Evolutionary conservation across 2,113 vertebrate genomes (phyloP).

Genomic region (Brachyhypopomus occidentalis): DNA sequence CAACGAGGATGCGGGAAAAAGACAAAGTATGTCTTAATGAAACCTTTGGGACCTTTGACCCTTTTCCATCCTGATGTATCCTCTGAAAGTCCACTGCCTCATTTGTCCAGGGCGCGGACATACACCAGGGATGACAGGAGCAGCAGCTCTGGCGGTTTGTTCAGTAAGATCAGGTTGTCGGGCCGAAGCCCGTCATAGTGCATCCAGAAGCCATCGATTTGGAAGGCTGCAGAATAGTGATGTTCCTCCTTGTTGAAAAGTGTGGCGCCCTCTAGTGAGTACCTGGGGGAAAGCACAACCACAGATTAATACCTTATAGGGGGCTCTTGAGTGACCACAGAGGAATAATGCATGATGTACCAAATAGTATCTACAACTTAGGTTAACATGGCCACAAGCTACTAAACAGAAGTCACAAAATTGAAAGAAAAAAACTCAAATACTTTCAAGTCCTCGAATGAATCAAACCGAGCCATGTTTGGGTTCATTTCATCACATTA

Average conservation of each 20-base stretch:
- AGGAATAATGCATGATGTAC: too few relatives aligned
- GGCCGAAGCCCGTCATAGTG: conserved; percentile 83
- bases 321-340: background rate
- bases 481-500: too few relatives aligned
- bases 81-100: conserved; percentile 36
- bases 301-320: background rate
- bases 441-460: too few relatives aligned
- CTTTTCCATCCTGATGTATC: background rate
- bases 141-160: conserved; percentile 84
- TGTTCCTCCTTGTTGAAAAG: conserved; percentile 88
- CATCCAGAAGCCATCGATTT: conserved; percentile 84
- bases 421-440: too few relatives aligned
- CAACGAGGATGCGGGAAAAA: background rate
- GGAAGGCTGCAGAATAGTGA: conserved; percentile 87
- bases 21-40: too few relatives aligned
- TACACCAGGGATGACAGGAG: conserved; percentile 85
- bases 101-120: conserved; percentile 80
- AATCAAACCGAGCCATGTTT: too few relatives aligned
- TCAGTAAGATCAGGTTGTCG: conserved; percentile 84
- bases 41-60: too few relatives aligned
- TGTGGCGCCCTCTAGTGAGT: conserved; percentile 85
- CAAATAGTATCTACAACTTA: too few relatives aligned
- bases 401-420: too few relatives aligned
- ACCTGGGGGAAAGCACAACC: conserved; percentile 66
- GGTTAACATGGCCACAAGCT: too few relatives aligned